Evolutionary conservation across 2,888 invertebrate species (phyloP).

Genomic region (Hirtodrosophila duncani): DNA sequence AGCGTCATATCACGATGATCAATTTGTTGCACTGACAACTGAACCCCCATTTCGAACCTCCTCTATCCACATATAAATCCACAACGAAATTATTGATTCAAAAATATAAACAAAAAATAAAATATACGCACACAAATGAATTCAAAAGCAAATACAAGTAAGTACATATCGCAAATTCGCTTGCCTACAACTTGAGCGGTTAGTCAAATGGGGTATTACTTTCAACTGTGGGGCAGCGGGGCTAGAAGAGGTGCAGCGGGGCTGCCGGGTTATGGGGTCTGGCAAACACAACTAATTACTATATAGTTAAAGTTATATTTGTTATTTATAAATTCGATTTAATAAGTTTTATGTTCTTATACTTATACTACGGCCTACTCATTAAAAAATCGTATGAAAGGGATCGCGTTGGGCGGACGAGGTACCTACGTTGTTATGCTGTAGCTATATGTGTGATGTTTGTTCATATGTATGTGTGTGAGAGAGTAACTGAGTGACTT

Average conservation of each 20-base stretch:
- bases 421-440: conserved; percentile 33
- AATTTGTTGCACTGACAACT: too few species aligned
- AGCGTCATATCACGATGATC: too few species aligned
- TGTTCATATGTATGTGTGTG: conserved; percentile 14
- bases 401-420: conserved; percentile 25
- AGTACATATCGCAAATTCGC: conserved; percentile 27
- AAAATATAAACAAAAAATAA: conserved; percentile 34
- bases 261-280: conserved; percentile 55
- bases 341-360: conserved; percentile 31
- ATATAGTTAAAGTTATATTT: conserved; percentile 19
- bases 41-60: too few species aligned
- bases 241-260: conserved; percentile 23
- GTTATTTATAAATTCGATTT: conserved; percentile 22
- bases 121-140: conserved; percentile 53
- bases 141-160: conserved; percentile 41
- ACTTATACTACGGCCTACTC: conserved; percentile 60
- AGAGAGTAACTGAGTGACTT: too few species aligned
- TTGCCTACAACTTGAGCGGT: conserved; percentile 39
- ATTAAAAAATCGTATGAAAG: conserved; percentile 21
- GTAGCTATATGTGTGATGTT: background rate
- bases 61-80: too few species aligned
- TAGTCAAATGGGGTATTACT: conserved; percentile 39
- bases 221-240: conserved; percentile 38
- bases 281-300: conserved; percentile 63
- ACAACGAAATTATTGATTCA: conserved; percentile 42